Percentiles rank a stretch among this genome's conserved stretches.
These are phyloP conservation scores for Acrocephalus kingi DNA, from an alignment of 2,113 vertebrate species.

Conservation along the genomic window DNA sequence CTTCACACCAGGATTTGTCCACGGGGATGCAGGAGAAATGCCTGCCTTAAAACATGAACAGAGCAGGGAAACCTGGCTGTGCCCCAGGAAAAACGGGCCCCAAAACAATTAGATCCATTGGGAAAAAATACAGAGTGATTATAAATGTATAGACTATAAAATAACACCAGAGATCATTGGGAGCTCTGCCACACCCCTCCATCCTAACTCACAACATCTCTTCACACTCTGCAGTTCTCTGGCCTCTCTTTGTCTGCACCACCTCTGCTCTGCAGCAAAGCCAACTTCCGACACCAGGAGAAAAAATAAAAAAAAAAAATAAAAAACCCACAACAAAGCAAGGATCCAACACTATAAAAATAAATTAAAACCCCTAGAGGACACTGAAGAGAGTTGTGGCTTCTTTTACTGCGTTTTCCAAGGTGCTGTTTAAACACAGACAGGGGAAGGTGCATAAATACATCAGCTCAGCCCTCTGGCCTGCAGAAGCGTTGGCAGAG, in stretches of 20 bases:
- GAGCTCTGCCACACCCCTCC: background rate
- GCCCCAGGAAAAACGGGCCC: background rate
- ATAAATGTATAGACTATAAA: background rate
- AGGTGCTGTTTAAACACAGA: conserved; percentile 54
- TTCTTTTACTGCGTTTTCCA: background rate
- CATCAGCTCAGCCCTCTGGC: conserved; percentile 18
- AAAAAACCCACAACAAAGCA: background rate
- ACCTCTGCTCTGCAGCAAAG: conserved; percentile 15
- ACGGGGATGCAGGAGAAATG: background rate
- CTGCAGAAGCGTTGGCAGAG: background rate
- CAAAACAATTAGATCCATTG: background rate
- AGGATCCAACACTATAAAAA: conserved; percentile 1
- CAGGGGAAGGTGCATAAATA: background rate
- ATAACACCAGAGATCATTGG: background rate
- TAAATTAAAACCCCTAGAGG: conserved; percentile 51
- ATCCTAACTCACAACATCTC: background rate
- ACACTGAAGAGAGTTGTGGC: background rate
- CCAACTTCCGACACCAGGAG: background rate
- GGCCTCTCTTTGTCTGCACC: background rate
- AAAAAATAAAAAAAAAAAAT: background rate
- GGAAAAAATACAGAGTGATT: background rate
- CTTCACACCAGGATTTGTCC: background rate
- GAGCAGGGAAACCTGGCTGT: background rate
- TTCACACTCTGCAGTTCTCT: background rate
- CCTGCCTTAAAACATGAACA: rapidly evolving